These are phyloP conservation scores for Alcedo quadribrachys DNA, from an alignment of 2,797 vertebrate genomes.

Conservation along the genomic window DNA sequence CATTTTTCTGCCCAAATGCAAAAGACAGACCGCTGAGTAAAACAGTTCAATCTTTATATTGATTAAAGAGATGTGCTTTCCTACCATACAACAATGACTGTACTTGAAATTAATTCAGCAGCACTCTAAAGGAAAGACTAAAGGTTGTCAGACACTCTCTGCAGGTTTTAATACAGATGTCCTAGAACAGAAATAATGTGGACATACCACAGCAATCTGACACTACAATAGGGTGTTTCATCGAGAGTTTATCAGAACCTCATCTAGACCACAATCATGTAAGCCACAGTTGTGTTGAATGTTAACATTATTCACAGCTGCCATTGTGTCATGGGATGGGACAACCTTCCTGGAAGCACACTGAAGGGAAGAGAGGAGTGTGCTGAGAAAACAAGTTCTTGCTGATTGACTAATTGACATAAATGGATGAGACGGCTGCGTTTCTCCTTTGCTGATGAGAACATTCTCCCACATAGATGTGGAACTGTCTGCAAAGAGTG, in stretches of 20 bases:
- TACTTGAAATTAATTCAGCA: slow-evolving; percentile 69
- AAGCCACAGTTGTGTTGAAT: background rate
- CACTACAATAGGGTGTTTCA: slow-evolving; percentile 26
- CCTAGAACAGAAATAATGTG: slow-evolving; percentile 30
- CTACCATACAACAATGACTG: slow-evolving; percentile 32
- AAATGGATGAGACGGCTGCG: background rate
- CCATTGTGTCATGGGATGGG: background rate
- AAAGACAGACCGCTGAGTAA: slow-evolving; percentile 61
- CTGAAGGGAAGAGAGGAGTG: background rate
- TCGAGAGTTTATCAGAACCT: slow-evolving; percentile 34
- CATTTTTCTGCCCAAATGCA: slow-evolving; percentile 68
- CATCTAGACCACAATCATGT: slow-evolving; percentile 33
- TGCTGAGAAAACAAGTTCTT: background rate
- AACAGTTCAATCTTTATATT: slow-evolving; percentile 62
- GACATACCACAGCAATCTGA: slow-evolving; percentile 39
- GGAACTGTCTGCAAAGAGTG: background rate
- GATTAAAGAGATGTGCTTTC: slow-evolving; percentile 51
- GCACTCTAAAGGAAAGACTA: slow-evolving; percentile 7
- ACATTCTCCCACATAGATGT: background rate
- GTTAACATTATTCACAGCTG: slow-evolving; percentile 23
- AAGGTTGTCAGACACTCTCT: slow-evolving; percentile 24
- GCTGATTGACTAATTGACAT: background rate
- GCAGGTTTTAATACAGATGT: slow-evolving; percentile 49
- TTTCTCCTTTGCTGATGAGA: background rate
- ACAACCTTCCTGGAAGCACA: background rate